These are phyloP conservation scores for Eurosta solidaginis DNA, from an alignment of 1,140 invertebrate species.

Conservation along the genomic window DNA sequence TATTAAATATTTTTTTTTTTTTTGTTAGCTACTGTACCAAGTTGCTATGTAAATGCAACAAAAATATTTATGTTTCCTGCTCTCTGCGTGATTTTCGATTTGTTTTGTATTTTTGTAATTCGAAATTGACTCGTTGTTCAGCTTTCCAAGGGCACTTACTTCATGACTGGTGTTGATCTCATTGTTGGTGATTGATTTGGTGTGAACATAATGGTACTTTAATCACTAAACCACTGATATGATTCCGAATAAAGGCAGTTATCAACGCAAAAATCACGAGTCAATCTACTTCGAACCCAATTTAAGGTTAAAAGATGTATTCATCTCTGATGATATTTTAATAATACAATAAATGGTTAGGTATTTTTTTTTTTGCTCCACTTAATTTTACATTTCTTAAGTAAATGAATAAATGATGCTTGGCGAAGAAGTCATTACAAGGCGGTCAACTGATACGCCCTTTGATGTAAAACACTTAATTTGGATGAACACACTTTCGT, in stretches of 20 bases:
- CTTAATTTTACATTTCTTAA: no score
- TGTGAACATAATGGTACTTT: not conserved
- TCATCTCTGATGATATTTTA: not conserved
- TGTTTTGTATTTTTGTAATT: not conserved
- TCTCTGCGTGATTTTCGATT: not conserved
- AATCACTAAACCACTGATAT: not conserved
- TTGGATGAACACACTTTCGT: no score
- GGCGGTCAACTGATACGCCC: no score
- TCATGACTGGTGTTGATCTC: not conserved
- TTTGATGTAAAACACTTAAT: no score
- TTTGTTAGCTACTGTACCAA: no score
- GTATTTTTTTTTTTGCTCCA: no score
- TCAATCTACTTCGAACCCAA: not conserved
- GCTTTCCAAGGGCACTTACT: not conserved
- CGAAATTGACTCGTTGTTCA: no score
- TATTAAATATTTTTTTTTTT: no score
- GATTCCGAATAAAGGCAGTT: not conserved
- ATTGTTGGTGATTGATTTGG: slow-evolving; percentile 20
- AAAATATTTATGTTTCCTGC: no score
- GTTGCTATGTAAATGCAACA: no score
- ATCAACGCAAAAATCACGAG: not conserved
- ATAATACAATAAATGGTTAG: not conserved
- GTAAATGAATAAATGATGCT: no score
- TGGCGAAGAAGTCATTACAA: no score
- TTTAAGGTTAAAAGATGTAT: not conserved